Evolutionary conservation across 2,113 vertebrate species (phyloP).

Genomic region (Potamarius usumacintae): DNA sequence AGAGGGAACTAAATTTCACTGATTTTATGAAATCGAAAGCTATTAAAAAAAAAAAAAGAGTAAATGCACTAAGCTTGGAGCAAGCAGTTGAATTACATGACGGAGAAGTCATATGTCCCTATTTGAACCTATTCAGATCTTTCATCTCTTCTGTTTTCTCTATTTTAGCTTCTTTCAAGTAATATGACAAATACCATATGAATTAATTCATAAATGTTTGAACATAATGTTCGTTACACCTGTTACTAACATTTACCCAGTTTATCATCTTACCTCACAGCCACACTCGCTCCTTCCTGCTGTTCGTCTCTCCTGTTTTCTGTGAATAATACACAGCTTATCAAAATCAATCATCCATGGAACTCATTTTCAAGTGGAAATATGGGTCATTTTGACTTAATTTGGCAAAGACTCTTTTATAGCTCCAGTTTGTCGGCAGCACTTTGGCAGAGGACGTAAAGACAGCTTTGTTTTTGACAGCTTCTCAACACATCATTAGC

Average conservation of each 20-base stretch:
- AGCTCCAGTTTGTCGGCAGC: constrained; percentile 45
- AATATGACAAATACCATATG: neutral
- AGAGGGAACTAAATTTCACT: too few relatives aligned
- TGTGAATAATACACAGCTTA: constrained; percentile 51
- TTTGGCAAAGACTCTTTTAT: constrained; percentile 52
- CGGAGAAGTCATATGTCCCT: neutral
- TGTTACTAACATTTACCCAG: constrained; percentile 31
- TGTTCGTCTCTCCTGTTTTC: constrained; percentile 40
- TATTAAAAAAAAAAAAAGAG: neutral
- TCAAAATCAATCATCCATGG: constrained; percentile 51
- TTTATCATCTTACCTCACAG: constrained; percentile 30
- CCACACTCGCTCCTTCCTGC: constrained; percentile 4
- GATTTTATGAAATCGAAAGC: too few relatives aligned
- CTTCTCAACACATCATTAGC: constrained; percentile 54
- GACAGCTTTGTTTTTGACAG: constrained; percentile 56
- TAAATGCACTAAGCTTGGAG: constrained; percentile 32
- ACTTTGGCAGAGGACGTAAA: constrained; percentile 40
- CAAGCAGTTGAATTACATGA: constrained; percentile 38
- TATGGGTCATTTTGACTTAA: constrained; percentile 51
- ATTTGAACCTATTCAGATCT: neutral
- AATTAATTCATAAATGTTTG: constrained; percentile 6
- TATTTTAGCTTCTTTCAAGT: neutral
- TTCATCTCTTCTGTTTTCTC: constrained; percentile 5
- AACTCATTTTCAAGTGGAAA: constrained; percentile 55
- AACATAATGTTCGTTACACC: constrained; percentile 28